Evolutionary conservation across 2,888 invertebrate genomes (phyloP), one percentile per base, ranked within the genome.

Genomic region (Pristionchus mayeri): DNA sequence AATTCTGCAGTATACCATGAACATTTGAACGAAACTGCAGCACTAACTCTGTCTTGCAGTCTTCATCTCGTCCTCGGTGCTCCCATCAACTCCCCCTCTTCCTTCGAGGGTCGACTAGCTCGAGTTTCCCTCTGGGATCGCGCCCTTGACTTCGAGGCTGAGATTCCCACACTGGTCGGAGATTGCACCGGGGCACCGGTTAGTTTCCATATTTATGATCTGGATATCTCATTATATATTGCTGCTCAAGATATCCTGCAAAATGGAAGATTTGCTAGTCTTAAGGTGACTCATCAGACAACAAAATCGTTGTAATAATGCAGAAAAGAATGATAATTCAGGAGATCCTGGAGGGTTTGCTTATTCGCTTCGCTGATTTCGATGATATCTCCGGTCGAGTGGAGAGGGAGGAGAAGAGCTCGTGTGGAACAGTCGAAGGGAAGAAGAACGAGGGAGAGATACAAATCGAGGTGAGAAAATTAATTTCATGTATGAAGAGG

Each of bases 51-150:
- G 24, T 34, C 13, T 57, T 88, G 48, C 48, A 54, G 87, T 48
- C 30, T 82, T 16, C 34, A 60, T 86, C 60, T 80, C 85, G 93
- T 95, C 89, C 93, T 84, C 48, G 75, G 84, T 13, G 78, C 85
- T 81, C 27, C 37, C 34, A 3, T 85, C 11, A 54, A 57, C 54
- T 18, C 27, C 18, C 21, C 40, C 7, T 7, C 54, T 2, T 80
- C 67, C 54, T 93, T 93, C 85, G 89, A 88, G 30, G 98, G 98
- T 44, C 96, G 97, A 91, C 94, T 98, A 60, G 97, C 97, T 13
- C 96, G 97, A 93, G 96, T 97, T 50, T 97, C 98, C 94, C 95
- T 98, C 85, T 98, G 98, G 98, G 96, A 96, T 90, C 95, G 97
- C 75, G 96, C 97, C 57, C 94, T 98, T 0, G 97, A 97, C 92